These are phyloP conservation scores for Strigops habroptila DNA, from an alignment of 2,113 vertebrate species.

Conservation along the genomic window DNA sequence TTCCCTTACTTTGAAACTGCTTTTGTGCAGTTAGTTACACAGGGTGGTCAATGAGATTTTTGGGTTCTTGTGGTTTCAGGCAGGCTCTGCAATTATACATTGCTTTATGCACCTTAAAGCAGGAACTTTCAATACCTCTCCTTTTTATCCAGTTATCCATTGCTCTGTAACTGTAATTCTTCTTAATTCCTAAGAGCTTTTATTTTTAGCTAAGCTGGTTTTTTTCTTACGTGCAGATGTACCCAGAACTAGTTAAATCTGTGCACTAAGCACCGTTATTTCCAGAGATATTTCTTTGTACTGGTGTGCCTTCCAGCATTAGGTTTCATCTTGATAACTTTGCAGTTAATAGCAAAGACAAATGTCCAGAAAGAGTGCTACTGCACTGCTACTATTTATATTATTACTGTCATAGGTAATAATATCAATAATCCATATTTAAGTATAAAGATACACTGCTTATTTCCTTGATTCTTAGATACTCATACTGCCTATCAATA, in stretches of 20 bases:
- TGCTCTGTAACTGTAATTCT: not conserved
- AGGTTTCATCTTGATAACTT: not conserved
- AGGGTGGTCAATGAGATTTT: not conserved
- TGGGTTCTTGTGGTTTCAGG: not conserved
- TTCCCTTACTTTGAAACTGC: not conserved
- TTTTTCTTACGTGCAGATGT: not conserved
- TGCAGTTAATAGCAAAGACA: not conserved
- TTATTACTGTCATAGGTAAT: not conserved
- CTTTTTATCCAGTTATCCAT: not conserved
- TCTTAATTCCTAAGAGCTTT: not conserved
- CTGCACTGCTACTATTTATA: not conserved
- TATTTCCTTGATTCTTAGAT: not conserved
- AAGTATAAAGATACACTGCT: not conserved
- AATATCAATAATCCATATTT: not conserved
- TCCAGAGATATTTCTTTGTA: not conserved
- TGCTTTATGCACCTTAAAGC: not conserved
- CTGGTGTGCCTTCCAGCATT: not conserved
- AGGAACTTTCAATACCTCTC: not conserved
- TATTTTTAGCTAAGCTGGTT: not conserved
- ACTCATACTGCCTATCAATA: fast-evolving
- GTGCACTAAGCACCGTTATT: not conserved
- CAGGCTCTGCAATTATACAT: not conserved
- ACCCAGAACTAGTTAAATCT: not conserved
- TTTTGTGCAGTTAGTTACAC: not conserved
- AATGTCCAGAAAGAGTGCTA: not conserved